Evolutionary conservation across 37 sponge, comb jelly and placozoan genomes (phyloP).

Genomic region (Sycon ciliatum): DNA sequence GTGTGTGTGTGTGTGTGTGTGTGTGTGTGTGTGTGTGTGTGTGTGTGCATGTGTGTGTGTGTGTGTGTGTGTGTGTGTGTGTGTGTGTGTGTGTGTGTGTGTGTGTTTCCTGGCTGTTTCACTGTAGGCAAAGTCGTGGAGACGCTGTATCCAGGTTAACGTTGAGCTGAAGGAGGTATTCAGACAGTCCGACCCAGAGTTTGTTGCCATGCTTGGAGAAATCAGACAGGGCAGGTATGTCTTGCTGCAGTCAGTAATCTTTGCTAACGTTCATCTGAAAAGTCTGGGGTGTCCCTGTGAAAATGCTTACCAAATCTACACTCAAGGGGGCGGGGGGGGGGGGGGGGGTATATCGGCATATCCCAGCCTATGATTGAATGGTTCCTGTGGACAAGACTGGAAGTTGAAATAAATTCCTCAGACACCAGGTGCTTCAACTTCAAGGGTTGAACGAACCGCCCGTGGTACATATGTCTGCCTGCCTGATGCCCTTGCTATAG

Average conservation of each 20-base stretch:
- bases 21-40: conserved; percentile 5
- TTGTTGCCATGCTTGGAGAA: conserved; percentile 65
- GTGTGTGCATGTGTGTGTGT: neutral
- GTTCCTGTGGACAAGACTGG: neutral
- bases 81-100: neutral
- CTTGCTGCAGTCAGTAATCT: neutral
- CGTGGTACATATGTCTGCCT: too few relatives aligned
- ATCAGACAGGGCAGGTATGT: conserved; percentile 65
- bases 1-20: neutral
- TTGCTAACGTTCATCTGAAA: too few relatives aligned
- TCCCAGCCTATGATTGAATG: neutral
- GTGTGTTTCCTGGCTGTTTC: neutral
- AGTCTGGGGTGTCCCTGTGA: too few relatives aligned
- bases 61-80: neutral
- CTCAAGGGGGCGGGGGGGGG: too few relatives aligned
- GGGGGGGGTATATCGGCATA: neutral
- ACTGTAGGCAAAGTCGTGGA: conserved; percentile 57
- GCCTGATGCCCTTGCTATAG: too few relatives aligned
- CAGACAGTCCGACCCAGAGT: conserved; percentile 60
- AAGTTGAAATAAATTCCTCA: too few relatives aligned
- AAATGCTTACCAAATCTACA: too few relatives aligned
- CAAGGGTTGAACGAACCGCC: too few relatives aligned
- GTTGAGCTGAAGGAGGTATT: conserved; percentile 57
- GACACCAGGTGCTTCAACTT: too few relatives aligned
- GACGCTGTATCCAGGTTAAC: conserved; percentile 38